Evolutionary conservation across 1,140 invertebrate species (phyloP).

Genomic region (Teleogryllus occipitalis): DNA sequence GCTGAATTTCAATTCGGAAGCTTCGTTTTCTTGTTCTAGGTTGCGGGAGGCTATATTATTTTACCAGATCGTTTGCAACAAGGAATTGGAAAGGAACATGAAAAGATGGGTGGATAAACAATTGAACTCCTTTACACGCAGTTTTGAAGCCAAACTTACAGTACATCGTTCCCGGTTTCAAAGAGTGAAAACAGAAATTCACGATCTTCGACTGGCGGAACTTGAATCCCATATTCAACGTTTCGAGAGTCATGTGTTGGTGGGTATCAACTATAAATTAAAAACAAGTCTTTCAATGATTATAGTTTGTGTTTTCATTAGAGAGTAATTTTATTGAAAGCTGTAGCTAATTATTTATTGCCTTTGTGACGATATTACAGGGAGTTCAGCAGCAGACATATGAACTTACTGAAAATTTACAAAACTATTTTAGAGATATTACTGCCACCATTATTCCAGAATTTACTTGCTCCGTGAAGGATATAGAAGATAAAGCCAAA

Average conservation of each 20-base stretch:
- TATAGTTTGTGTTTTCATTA: no score
- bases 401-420: no score
- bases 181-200: neutral
- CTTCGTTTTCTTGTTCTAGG: neutral
- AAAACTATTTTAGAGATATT: no score
- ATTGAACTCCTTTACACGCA: neutral
- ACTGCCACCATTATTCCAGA: no score
- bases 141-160: neutral
- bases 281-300: no score
- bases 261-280: neutral
- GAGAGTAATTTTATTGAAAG: no score
- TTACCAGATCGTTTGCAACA: neutral
- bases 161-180: neutral
- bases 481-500: no score
- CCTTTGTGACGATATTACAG: no score
- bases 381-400: no score
- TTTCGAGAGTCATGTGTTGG: neutral
- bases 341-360: no score
- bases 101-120: neutral
- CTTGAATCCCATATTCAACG: neutral
- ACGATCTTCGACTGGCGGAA: neutral
- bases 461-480: no score
- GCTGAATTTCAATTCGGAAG: no score
- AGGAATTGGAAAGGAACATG: neutral
- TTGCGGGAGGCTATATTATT: neutral